Evolutionary conservation across 2,888 invertebrate species (phyloP).

Genomic region (Ferrisia virgata): DNA sequence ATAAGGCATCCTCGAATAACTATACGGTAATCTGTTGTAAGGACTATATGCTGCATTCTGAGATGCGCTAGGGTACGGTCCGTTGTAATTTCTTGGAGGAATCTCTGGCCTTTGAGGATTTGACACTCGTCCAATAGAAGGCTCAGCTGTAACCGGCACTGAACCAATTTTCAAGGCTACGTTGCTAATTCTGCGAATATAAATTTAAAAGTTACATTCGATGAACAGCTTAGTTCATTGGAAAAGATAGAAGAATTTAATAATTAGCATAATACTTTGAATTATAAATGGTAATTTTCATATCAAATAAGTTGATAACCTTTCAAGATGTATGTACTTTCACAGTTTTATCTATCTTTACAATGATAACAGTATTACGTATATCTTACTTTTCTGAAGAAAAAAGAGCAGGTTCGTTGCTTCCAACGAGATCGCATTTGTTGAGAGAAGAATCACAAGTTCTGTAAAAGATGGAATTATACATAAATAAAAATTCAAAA

Average conservation of each 20-base stretch:
- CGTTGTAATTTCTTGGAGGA: slow-evolving; percentile 34
- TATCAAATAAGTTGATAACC: background rate
- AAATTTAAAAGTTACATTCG: background rate
- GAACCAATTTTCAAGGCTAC: background rate
- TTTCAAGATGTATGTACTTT: background rate
- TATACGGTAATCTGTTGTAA: slow-evolving; percentile 21
- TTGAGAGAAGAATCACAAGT: background rate
- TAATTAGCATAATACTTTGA: background rate
- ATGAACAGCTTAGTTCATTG: no score
- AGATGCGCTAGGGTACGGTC: background rate
- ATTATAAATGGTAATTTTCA: background rate
- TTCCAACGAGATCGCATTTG: background rate
- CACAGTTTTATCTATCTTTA: background rate
- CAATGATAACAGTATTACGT: background rate
- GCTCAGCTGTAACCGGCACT: background rate
- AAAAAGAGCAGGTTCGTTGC: background rate
- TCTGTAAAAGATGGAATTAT: background rate
- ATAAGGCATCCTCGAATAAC: background rate
- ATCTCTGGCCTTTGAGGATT: background rate
- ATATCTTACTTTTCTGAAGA: slow-evolving; percentile 15
- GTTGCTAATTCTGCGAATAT: slow-evolving; percentile 6
- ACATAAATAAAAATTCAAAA: background rate
- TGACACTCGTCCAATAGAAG: background rate
- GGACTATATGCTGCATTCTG: background rate
- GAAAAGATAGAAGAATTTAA: background rate